A percentile compares a stretch with the other conserved stretches of the same genome.
Conservation (phyloP, 1,140 invertebrate species). For the Aculops lycopersici region DNA sequence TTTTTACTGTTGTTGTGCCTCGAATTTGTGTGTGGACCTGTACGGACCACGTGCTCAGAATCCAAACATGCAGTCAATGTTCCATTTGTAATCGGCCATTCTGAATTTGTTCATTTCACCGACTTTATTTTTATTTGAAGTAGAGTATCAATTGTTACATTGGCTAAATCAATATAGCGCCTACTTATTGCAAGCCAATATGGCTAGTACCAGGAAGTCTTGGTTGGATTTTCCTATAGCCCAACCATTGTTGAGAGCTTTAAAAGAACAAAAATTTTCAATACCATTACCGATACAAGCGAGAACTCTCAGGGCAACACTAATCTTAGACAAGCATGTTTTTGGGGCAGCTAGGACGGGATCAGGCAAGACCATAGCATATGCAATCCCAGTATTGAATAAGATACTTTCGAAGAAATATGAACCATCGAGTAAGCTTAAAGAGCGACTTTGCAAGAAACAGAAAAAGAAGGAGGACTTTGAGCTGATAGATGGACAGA, state of each 20-base stretch:
- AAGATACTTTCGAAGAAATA: conserved; percentile 35
- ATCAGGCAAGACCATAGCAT: conserved; percentile 85
- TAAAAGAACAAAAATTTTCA: conserved; percentile 37
- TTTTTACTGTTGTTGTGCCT: too few relatives aligned
- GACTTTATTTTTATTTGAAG: too few relatives aligned
- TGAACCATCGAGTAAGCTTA: conserved; percentile 12
- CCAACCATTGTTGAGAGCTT: conserved; percentile 29
- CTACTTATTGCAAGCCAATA: too few relatives aligned
- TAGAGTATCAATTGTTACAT: too few relatives aligned
- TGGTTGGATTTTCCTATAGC: conserved; percentile 40
- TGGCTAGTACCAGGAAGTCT: conserved; percentile 13
- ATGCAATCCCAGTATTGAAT: conserved; percentile 61
- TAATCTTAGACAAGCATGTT: conserved; percentile 48
- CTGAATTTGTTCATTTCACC: too few relatives aligned
- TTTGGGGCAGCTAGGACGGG: conserved; percentile 86
- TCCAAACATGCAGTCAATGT: too few relatives aligned
- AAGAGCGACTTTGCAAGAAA: conserved; percentile 6
- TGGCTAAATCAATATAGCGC: too few relatives aligned
- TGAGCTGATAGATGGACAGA: background rate
- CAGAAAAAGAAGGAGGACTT: background rate
- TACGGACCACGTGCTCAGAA: too few relatives aligned
- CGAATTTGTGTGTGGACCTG: too few relatives aligned
- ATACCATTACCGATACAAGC: conserved; percentile 49
- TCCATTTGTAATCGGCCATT: too few relatives aligned
- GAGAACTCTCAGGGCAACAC: conserved; percentile 41